These are phyloP conservation scores for Portevinia maculata DNA, from an alignment of 2,888 invertebrate genomes.

Conservation along the genomic window DNA sequence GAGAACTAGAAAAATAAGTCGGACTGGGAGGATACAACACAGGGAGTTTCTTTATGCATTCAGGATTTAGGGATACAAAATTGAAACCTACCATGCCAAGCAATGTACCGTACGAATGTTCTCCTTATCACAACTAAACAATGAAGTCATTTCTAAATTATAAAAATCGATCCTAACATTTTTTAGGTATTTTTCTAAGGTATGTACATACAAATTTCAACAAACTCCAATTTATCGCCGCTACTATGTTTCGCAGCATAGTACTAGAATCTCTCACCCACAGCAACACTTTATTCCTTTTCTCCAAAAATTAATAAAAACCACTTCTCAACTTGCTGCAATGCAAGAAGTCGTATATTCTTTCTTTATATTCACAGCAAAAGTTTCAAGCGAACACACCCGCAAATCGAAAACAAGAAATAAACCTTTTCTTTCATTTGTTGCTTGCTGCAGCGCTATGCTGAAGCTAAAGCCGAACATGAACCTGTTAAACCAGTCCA, in stretches of 20 bases:
- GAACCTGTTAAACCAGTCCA: constrained; percentile 71
- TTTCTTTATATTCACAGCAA: background rate
- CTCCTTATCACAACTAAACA: too few species aligned
- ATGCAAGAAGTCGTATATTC: background rate
- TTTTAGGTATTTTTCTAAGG: too few species aligned
- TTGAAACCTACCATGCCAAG: too few species aligned
- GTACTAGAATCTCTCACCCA: constrained; percentile 11
- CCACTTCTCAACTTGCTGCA: constrained; percentile 3
- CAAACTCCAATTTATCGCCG: too few species aligned
- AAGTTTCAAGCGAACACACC: constrained; percentile 6
- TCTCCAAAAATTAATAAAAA: constrained; percentile 22
- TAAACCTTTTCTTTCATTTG: background rate
- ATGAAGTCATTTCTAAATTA: too few species aligned
- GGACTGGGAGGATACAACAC: too few species aligned
- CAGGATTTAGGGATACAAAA: too few species aligned
- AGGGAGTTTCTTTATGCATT: too few species aligned
- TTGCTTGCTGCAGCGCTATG: background rate
- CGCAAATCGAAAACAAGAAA: background rate
- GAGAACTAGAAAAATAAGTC: too few species aligned
- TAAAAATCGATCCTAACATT: too few species aligned
- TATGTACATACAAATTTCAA: too few species aligned
- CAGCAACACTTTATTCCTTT: constrained; percentile 41
- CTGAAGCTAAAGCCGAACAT: background rate
- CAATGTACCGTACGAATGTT: too few species aligned
- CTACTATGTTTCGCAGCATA: constrained; percentile 11